These are phyloP conservation scores for Xiphophorus maculatus DNA, from an alignment of 2,113 vertebrate genomes.

Conservation along the genomic window DNA sequence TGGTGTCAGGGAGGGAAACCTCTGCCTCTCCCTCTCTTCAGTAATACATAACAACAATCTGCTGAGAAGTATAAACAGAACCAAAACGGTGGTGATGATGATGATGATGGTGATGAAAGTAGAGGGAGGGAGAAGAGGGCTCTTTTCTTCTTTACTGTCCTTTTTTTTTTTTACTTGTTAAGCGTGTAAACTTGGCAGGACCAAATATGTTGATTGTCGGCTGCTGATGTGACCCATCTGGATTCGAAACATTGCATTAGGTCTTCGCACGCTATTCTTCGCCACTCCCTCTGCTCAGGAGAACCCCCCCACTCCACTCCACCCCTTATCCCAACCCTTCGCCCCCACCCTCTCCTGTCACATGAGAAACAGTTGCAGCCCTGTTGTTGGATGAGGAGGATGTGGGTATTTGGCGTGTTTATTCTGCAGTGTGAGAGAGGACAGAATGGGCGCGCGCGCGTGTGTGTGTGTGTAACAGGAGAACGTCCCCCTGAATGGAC, in stretches of 20 bases:
- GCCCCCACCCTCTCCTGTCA: constrained; percentile 48
- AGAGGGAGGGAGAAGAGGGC: not conserved
- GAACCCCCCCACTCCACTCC: constrained; percentile 7
- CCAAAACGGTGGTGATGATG: not conserved
- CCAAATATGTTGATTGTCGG: constrained; percentile 76
- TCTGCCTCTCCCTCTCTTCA: not conserved
- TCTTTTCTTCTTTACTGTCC: constrained; percentile 19
- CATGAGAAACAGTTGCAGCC: constrained; percentile 72
- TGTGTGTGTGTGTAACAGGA: constrained; percentile 29
- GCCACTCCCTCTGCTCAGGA: constrained; percentile 59
- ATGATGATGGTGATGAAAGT: not conserved
- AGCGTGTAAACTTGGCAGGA: constrained; percentile 73
- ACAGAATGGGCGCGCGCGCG: not conserved
- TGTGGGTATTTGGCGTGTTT: constrained; percentile 67
- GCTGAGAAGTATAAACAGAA: constrained; percentile 32
- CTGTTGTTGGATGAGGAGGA: constrained; percentile 68
- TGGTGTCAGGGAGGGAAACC: constrained; percentile 42
- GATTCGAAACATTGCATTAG: constrained; percentile 75
- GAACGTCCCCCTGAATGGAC: constrained; percentile 24
- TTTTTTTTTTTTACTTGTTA: constrained; percentile 60
- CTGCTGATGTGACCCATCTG: constrained; percentile 80
- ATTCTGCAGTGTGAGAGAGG: constrained; percentile 46
- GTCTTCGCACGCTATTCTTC: constrained; percentile 77
- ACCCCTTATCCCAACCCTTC: not conserved
- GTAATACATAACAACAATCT: constrained; percentile 56